phyloP scores from a whole-genome alignment of 2,797 vertebrate genomes.

The Hylomyscus alleni region DNA sequence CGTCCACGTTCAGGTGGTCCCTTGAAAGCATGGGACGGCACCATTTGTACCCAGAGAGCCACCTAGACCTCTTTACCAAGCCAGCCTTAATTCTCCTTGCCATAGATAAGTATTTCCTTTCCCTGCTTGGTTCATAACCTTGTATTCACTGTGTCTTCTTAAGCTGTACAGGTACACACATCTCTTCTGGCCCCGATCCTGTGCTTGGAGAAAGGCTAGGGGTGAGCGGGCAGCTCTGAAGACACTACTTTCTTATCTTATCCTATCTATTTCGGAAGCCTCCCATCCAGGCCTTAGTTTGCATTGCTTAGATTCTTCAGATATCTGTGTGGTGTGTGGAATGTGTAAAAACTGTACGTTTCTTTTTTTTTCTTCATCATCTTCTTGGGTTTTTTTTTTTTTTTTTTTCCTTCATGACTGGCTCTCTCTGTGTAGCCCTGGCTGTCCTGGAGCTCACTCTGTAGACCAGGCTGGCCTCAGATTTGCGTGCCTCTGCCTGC shows the following conservation, averaged over 20 bases:
- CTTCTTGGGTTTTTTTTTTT: not conserved
- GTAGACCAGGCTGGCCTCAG: not conserved
- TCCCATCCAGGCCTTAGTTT: constrained; percentile 53
- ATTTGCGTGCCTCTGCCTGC: not conserved
- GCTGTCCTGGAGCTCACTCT: not conserved
- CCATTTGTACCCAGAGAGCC: not conserved
- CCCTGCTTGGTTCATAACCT: constrained; percentile 21
- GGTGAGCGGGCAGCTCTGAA: constrained; percentile 28
- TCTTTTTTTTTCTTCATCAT: not conserved
- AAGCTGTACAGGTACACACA: not conserved
- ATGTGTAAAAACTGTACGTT: constrained; percentile 21
- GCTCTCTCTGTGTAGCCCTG: not conserved
- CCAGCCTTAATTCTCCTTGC: not conserved
- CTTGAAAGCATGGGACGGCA: constrained; percentile 77
- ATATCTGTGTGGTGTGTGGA: not conserved
- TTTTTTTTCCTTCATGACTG: not conserved
- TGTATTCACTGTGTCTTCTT: not conserved
- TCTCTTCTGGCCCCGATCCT: not conserved
- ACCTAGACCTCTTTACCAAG: not conserved
- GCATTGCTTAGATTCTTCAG: constrained; percentile 38
- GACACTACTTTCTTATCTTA: constrained; percentile 1
- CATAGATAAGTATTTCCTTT: not conserved
- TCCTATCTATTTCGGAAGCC: not conserved
- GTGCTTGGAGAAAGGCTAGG: not conserved
- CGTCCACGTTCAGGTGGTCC: constrained; percentile 89